phyloP scores from a whole-genome alignment of 2,113 vertebrate species.

The Chloropsis hardwickii region DNA sequence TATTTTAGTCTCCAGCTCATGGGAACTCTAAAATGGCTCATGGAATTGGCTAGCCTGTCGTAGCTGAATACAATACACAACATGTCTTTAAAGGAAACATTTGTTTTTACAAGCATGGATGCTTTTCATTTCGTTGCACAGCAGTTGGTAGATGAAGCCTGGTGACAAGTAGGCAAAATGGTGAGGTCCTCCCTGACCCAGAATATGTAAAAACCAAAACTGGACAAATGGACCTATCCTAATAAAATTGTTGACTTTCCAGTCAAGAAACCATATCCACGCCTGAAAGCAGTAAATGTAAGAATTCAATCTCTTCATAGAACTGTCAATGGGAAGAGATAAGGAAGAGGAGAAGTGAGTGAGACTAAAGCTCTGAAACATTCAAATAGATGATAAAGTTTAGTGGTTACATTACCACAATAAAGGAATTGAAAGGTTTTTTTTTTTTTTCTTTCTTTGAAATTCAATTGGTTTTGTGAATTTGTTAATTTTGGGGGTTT shows the following conservation, averaged over 20 bases:
- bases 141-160: background rate
- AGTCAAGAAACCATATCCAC: background rate
- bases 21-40: background rate
- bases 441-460: background rate
- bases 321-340: background rate
- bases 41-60: background rate
- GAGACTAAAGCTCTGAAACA: background rate
- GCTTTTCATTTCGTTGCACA: background rate
- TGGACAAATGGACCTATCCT: background rate
- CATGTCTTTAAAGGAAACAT: background rate
- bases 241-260: background rate
- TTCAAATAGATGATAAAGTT: background rate
- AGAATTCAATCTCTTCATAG: background rate
- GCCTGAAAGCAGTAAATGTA: background rate
- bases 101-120: background rate
- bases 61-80: background rate
- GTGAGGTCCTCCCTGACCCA: background rate
- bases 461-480: background rate
- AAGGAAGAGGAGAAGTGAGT: background rate
- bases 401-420: too few species aligned
- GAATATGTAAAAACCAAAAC: background rate
- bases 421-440: background rate
- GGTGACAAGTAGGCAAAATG: background rate
- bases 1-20: background rate
- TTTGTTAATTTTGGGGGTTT: background rate